Evolutionary conservation across 2,113 vertebrate species (phyloP).

Genomic region (Saiga tatarica): DNA sequence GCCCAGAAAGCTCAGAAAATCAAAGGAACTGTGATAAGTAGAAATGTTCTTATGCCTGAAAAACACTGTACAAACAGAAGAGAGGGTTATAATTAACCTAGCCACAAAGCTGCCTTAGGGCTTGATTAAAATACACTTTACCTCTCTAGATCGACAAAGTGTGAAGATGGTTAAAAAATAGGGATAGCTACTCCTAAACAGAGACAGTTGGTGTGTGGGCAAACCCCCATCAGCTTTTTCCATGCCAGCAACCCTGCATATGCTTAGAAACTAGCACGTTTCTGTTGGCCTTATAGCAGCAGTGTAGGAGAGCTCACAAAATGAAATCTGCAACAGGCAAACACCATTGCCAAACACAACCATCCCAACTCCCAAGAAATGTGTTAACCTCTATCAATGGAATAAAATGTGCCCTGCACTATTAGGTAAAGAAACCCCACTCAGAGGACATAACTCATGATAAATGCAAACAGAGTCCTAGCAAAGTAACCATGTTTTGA

Average conservation of each 20-base stretch:
- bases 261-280: slow-evolving; percentile 71
- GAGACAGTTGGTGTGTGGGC: slow-evolving; percentile 78
- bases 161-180: slow-evolving; percentile 76
- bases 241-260: slow-evolving; percentile 72
- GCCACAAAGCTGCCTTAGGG: slow-evolving; percentile 51
- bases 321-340: slow-evolving; percentile 48
- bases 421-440: neutral
- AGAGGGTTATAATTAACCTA: slow-evolving; percentile 67
- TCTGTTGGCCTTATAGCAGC: slow-evolving; percentile 75
- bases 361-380: slow-evolving; percentile 9
- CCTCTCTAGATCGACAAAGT: slow-evolving; percentile 69
- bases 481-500: neutral
- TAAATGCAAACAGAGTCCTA: neutral
- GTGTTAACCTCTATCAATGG: neutral
- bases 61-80: slow-evolving; percentile 39
- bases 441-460: accelerated
- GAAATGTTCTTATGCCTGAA: slow-evolving; percentile 6
- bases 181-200: slow-evolving; percentile 74
- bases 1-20: neutral
- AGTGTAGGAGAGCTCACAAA: slow-evolving; percentile 46
- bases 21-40: slow-evolving; percentile 6
- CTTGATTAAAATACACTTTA: slow-evolving; percentile 68
- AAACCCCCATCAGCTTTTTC: slow-evolving; percentile 56
- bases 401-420: neutral
- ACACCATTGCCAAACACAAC: slow-evolving; percentile 46